phyloP scores from a whole-genome alignment of 2,113 vertebrate genomes.

The Petromus typicus region DNA sequence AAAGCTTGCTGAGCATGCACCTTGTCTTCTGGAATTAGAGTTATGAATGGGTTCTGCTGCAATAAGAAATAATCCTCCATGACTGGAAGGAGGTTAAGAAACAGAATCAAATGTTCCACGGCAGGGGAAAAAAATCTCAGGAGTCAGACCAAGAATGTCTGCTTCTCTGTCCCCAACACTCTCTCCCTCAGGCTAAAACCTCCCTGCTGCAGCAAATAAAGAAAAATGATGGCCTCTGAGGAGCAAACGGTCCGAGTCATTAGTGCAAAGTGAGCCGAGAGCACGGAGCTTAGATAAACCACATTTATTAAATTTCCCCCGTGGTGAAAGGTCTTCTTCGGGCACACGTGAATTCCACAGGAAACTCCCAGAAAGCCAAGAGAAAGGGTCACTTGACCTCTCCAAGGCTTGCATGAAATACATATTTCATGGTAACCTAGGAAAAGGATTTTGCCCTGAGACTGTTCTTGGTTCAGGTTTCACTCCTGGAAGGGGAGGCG shows the following conservation, averaged over 20 bases:
- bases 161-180: constrained; percentile 27
- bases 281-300: constrained; percentile 74
- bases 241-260: constrained; percentile 52
- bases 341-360: constrained; percentile 74
- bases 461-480: constrained; percentile 75
- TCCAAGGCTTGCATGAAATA: constrained; percentile 78
- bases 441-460: constrained; percentile 67
- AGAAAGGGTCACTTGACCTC: constrained; percentile 65
- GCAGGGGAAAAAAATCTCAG: constrained; percentile 26
- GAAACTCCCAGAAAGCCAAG: constrained; percentile 77
- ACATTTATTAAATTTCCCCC: constrained; percentile 70
- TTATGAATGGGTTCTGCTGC: constrained; percentile 55
- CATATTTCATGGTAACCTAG: constrained; percentile 82
- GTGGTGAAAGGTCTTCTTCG: constrained; percentile 50
- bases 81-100: constrained; percentile 53
- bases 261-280: constrained; percentile 50
- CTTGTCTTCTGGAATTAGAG: constrained; percentile 15
- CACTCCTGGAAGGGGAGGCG: constrained; percentile 59
- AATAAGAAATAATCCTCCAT: constrained; percentile 61
- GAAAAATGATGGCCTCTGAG: constrained; percentile 69
- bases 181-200: constrained; percentile 60
- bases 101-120: constrained; percentile 42
- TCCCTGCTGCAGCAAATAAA: constrained; percentile 68
- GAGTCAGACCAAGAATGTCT: constrained; percentile 65
- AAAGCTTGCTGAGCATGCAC: background rate